Base-by-base conservation (phyloP, 2,113 vertebrate genomes). In the Pelvicachromis taeniatus region DNA sequence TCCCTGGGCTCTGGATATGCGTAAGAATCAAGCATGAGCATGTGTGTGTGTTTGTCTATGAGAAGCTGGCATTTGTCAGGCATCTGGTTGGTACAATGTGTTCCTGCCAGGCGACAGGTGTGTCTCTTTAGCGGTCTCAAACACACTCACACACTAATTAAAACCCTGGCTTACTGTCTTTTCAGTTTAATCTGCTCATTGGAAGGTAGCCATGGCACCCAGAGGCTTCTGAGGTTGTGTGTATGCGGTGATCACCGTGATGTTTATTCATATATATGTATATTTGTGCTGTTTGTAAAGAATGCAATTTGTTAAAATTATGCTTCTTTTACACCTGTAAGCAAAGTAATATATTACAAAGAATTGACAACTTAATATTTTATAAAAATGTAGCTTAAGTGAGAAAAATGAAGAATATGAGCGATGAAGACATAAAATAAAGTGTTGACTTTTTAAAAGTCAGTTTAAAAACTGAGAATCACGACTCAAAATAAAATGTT, bases 101-200 rank as follows among this genome's bases (percentile, higher is more conserved):
- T 17, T 29, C 17, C 26, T 9, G 3, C 53, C 81, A 26, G 33
- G 77, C 12, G 77, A 89, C 89, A 87, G 90, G 87, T 91, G 87
- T 83, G 75, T 70, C 84, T 87, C 35, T 80, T 70, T 40, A 70
- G 55, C 35, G 19, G 55, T 40, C 53, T 42, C 54, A 59, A 50
- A 82, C 58, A 77, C 77, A 59, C 38, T 31, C 68, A 77, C 55
- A 55, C 82, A 85, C 79, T 86, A 88, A 88, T 87, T 85, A 89
- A 80, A 84, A 70, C 52, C 33, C 52, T 88, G 90, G 88, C 87
- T 85, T 77, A n/a, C 38, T 48, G 85, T 85, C 80, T 77, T 5
- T 56, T 78, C 12, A 12, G 82, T 83, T 70, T 87, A 89, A 88
- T 82, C 85, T 16, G 14, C 56, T 55, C 5, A 1, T 13, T 89